Conservation (phyloP, 2,797 vertebrate species). For the Erpetoichthys calabaricus region DNA sequence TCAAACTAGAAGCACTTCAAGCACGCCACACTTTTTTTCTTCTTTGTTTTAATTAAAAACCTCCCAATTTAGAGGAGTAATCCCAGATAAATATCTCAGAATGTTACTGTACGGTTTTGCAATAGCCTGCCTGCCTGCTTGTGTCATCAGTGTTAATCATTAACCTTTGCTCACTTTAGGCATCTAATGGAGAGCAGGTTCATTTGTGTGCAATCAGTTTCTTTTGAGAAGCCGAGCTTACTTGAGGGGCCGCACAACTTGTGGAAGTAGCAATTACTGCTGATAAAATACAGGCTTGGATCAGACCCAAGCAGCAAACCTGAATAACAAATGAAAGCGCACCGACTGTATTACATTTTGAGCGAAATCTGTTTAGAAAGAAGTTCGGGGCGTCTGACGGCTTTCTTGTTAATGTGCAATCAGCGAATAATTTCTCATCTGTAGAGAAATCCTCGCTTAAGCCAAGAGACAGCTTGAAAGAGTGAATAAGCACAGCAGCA, state of each 20-base stretch:
- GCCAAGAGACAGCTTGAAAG: background rate
- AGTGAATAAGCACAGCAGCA: background rate
- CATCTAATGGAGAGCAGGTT: slow-evolving; percentile 29
- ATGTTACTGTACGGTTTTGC: no score
- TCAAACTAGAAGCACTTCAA: no score
- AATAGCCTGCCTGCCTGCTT: no score
- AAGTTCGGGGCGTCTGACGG: background rate
- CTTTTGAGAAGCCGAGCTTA: slow-evolving; percentile 29
- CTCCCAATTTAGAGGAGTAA: slow-evolving; percentile 21
- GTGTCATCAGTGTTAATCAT: no score
- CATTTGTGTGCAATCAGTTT: slow-evolving; percentile 43
- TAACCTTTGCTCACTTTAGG: no score
- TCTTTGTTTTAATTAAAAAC: slow-evolving; percentile 25
- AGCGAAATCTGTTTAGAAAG: background rate
- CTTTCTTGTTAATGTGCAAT: slow-evolving; percentile 43
- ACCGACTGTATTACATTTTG: background rate
- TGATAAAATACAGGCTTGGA: slow-evolving; percentile 26
- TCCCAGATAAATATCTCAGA: no score
- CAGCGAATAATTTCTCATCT: slow-evolving; percentile 13
- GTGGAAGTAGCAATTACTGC: slow-evolving; percentile 35
- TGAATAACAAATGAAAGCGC: background rate
- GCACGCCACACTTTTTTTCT: background rate
- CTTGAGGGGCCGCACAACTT: slow-evolving; percentile 22
- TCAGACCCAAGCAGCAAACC: slow-evolving; percentile 19
- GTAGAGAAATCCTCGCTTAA: background rate